These are phyloP conservation scores for Holocentrus rufus DNA, from an alignment of 2,797 vertebrate genomes.

Conservation along the genomic window DNA sequence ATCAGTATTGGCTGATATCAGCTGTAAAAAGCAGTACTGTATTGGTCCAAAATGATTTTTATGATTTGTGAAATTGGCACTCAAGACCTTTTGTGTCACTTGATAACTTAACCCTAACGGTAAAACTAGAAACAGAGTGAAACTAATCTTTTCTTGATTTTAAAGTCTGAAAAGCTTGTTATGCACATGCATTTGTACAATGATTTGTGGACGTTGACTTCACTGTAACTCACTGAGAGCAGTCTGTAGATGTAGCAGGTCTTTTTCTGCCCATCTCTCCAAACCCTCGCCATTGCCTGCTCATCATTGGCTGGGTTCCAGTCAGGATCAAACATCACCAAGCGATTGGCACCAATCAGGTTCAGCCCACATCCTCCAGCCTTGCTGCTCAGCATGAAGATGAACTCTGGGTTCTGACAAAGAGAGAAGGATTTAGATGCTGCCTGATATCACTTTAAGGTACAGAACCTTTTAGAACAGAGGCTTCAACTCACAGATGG, in stretches of 20 bases:
- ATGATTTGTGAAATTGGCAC: too few species aligned
- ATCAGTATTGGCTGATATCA: too few species aligned
- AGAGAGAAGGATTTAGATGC: constrained; percentile 13
- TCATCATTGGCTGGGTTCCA: constrained; percentile 99
- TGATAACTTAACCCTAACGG: too few species aligned
- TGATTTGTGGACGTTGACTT: too few species aligned
- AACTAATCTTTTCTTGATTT: too few species aligned
- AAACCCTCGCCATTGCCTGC: constrained; percentile 97
- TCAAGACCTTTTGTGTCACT: too few species aligned
- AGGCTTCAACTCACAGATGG: constrained; percentile 82
- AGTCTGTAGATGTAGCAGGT: constrained; percentile 96
- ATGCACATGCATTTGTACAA: too few species aligned
- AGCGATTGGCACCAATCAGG: constrained; percentile 94
- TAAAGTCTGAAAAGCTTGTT: too few species aligned
- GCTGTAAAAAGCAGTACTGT: too few species aligned
- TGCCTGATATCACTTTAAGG: background rate
- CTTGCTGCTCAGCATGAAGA: constrained; percentile 99
- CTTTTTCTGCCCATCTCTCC: constrained; percentile 98
- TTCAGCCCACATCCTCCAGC: constrained; percentile 97
- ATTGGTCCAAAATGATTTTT: too few species aligned
- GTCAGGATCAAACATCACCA: constrained; percentile 98
- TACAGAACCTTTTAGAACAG: background rate
- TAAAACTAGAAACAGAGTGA: too few species aligned
- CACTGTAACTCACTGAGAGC: constrained; percentile 85
- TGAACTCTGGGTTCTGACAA: constrained; percentile 91